These are phyloP conservation scores for Plebejus anna DNA, from an alignment of 2,888 invertebrate species.

Conservation along the genomic window DNA sequence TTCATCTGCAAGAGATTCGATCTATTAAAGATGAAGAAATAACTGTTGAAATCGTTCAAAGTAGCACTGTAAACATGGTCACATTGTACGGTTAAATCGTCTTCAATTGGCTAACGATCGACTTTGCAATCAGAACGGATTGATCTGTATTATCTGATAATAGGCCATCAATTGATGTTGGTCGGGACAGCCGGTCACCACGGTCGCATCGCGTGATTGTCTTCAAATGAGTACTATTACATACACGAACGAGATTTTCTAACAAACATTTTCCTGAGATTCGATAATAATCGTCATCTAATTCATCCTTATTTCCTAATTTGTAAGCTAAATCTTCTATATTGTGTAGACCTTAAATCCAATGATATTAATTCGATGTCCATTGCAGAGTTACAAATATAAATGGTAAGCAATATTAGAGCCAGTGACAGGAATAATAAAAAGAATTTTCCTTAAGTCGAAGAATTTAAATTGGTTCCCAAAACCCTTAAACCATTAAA, in stretches of 20 bases:
- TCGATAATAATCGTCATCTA: not conserved
- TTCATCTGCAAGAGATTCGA: not conserved
- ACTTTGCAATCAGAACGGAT: conserved; percentile 76
- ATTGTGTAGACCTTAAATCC: not conserved
- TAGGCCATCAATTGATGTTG: conserved; percentile 41
- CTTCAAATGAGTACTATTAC: conserved; percentile 30
- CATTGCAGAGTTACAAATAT: not conserved
- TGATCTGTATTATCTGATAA: conserved; percentile 77
- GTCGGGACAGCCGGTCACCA: conserved; percentile 39
- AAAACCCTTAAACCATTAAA: conserved; percentile 33
- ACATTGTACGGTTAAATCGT: conserved; percentile 51
- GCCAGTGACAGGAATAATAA: conserved; percentile 3
- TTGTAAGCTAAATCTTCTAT: not conserved
- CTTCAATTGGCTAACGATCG: conserved; percentile 77
- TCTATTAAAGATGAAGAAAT: conserved; percentile 1
- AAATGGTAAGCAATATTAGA: conserved; percentile 23
- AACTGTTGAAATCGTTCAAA: not conserved
- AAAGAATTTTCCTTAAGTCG: conserved; percentile 9
- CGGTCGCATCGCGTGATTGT: conserved; percentile 43
- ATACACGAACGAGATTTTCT: conserved; percentile 4
- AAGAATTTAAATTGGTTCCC: conserved; percentile 14
- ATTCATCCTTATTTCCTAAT: not conserved
- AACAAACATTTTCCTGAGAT: not conserved
- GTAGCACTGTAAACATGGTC: conserved; percentile 12
- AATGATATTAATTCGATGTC: not conserved